Evolutionary conservation across 2,113 vertebrate species (phyloP), one percentile per base, ranked within the genome.

Genomic region (Paratilapia polleni): DNA sequence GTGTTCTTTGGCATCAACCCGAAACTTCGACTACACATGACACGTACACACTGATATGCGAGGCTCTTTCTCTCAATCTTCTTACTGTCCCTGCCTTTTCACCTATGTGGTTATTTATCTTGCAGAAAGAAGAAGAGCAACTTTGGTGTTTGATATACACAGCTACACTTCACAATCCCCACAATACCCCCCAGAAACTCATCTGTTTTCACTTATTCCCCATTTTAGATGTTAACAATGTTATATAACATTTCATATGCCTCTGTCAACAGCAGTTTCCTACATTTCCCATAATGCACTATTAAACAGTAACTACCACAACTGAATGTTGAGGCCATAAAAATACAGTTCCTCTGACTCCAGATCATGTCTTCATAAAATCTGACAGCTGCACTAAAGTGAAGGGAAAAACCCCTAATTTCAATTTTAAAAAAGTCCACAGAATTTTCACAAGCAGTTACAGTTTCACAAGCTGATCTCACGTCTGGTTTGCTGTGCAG

Each of bases 1-100:
- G 90, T 88, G 60, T 36, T 85, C 90, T 80, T 81, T 89, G 88
- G 90, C 87, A 80, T 47, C 34, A n/a, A 49, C 52, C 60, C 10
- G 22, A 59, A 75, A 47, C 82, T 36, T 49, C 22, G 80, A 68
- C 78, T 77, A 56, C 34, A 76, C 58, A 10, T 70, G 57, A 38
- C 19, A 22, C 49, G 56, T 56, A 64, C 74, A 34, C 66, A 17
- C 28, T 47, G 22, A 49, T 15, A 1, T 0, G 38, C 41, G 28
- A 41, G 15, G 15, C 3, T 70, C 49, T 22, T 52, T 31, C 43
- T 70, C 24, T 20, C 43, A 13, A 8, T 28, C 73, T 36, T 62
- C 47, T 38, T 2, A 14, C 11, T 20, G 49, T 66, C 47, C 49
- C 66, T 56, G 75, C 64, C 15, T 49, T 70, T 78, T 60, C 59